A percentile compares a stretch with the other conserved stretches of the same genome.
phyloP scores from a whole-genome alignment of 2,888 invertebrate genomes.

The Cistogaster globosa region DNA sequence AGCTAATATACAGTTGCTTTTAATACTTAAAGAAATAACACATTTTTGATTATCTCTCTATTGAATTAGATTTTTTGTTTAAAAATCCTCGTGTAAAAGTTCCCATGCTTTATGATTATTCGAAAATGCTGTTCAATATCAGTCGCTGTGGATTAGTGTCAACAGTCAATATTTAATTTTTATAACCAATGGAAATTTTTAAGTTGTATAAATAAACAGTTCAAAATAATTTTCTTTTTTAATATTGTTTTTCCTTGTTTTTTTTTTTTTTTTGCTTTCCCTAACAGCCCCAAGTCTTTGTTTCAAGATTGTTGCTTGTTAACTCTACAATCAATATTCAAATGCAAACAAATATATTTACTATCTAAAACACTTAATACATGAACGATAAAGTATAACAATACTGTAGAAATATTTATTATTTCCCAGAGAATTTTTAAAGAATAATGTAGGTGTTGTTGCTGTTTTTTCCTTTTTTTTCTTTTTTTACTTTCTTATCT shows the following conservation, averaged over 20 bases:
- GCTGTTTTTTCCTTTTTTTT: not conserved
- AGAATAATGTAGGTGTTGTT: not conserved
- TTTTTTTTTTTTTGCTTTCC: not conserved
- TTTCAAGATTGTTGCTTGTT: not conserved
- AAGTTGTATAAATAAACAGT: slow-evolving; percentile 2
- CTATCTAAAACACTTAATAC: not conserved
- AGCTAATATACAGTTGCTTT: no score
- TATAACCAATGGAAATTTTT: not conserved
- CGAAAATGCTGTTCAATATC: not conserved
- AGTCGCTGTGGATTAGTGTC: not conserved
- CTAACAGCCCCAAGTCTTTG: not conserved
- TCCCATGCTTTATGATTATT: not conserved
- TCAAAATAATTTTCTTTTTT: not conserved
- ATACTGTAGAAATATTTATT: not conserved
- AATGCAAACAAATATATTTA: slow-evolving; percentile 17
- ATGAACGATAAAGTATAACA: not conserved
- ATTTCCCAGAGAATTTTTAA: not conserved
- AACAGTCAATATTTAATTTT: not conserved
- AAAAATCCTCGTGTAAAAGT: not conserved
- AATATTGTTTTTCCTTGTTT: not conserved
- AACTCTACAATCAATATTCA: slow-evolving; percentile 37
- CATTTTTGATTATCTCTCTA: not conserved
- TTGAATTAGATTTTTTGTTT: not conserved
- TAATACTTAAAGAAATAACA: no score
- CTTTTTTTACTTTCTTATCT: slow-evolving; percentile 17